Evolutionary conservation across 1,140 invertebrate species (phyloP).

Genomic region (Leucophenga varia): DNA sequence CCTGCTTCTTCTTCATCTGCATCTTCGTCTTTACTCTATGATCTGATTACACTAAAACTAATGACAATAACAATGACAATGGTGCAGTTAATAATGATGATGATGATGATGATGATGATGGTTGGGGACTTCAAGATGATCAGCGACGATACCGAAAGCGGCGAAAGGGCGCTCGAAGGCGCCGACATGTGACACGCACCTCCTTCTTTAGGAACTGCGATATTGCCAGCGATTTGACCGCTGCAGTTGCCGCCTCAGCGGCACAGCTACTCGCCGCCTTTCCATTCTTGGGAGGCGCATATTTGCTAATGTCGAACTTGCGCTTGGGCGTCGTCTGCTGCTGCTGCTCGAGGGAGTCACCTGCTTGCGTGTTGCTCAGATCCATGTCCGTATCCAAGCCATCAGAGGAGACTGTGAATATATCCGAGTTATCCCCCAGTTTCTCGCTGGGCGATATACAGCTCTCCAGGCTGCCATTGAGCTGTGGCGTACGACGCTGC

Average conservation of each 20-base stretch:
- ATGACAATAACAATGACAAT: slow-evolving; percentile 2
- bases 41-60: not conserved
- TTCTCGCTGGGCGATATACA: slow-evolving; percentile 24
- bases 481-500: slow-evolving; percentile 8
- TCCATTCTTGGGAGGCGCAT: slow-evolving; percentile 16
- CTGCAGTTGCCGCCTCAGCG: slow-evolving; percentile 13
- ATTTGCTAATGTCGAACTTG: slow-evolving; percentile 15
- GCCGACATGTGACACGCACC: slow-evolving; percentile 12
- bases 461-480: slow-evolving; percentile 12
- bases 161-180: slow-evolving; percentile 14
- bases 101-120: not conserved
- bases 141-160: slow-evolving; percentile 18
- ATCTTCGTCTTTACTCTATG: not conserved
- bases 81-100: not conserved
- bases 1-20: too few species aligned
- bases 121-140: too few species aligned
- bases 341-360: not conserved
- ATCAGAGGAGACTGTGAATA: slow-evolving; percentile 25
- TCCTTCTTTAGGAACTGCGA: slow-evolving; percentile 21
- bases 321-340: slow-evolving; percentile 12
- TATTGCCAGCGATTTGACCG: slow-evolving; percentile 13
- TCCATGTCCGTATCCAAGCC: slow-evolving; percentile 25
- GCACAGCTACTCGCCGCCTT: slow-evolving; percentile 5
- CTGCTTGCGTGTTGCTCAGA: slow-evolving; percentile 12
- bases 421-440: slow-evolving; percentile 23